Conservation (phyloP, 2,797 vertebrate genomes). For the Anguilla megastoma region DNA sequence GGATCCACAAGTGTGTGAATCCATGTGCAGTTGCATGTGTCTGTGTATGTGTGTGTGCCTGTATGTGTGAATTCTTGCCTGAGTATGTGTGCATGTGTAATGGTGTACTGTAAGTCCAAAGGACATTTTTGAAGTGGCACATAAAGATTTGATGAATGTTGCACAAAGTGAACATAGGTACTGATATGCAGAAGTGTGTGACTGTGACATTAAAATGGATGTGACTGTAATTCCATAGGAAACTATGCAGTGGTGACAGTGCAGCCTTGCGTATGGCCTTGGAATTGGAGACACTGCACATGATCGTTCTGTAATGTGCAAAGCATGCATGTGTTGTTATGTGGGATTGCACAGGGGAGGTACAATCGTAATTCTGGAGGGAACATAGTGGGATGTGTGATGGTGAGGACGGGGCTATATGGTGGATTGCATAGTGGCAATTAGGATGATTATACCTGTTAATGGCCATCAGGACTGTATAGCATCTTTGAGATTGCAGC, state of each 20-base stretch:
- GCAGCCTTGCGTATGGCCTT: not conserved
- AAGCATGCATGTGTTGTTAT: not conserved
- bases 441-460: not conserved
- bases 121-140: not conserved
- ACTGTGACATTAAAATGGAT: not conserved
- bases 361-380: not conserved
- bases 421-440: not conserved
- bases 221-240: not conserved
- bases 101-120: not conserved
- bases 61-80: not conserved
- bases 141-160: slow-evolving; percentile 2
- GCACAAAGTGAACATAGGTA: not conserved
- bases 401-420: not conserved
- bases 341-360: not conserved
- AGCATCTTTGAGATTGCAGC: not conserved
- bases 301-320: not conserved
- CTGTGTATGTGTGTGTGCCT: not conserved
- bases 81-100: not conserved
- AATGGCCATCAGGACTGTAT: not conserved
- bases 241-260: not conserved
- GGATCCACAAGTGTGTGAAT: not conserved
- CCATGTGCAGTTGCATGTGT: not conserved
- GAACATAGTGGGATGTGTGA: not conserved
- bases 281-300: not conserved
- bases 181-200: not conserved